Conservation (phyloP, 2,113 vertebrate genomes). For the Butorides virescens region DNA sequence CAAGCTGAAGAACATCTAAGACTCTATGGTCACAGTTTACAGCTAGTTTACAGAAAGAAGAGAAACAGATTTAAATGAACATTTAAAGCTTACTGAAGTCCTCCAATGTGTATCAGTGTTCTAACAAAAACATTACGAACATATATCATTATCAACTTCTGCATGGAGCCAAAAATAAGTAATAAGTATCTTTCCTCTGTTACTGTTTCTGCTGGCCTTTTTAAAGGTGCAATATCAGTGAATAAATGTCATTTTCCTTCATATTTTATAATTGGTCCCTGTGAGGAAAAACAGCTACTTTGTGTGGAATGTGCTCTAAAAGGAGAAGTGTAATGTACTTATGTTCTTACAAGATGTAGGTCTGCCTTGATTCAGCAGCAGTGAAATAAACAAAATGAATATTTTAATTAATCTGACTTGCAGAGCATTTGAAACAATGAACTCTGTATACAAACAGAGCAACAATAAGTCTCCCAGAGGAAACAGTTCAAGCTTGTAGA, state of each 20-base stretch:
- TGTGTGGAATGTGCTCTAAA: constrained; percentile 45
- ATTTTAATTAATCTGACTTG: constrained; percentile 70
- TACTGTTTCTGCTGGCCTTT: background rate
- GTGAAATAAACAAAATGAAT: constrained; percentile 66
- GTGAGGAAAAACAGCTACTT: constrained; percentile 60
- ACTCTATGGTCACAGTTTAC: background rate
- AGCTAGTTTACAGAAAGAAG: background rate
- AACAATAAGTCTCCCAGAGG: constrained; percentile 34
- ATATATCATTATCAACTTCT: background rate
- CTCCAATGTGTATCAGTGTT: background rate
- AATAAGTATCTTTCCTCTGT: background rate
- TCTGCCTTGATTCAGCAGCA: constrained; percentile 57
- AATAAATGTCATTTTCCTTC: background rate
- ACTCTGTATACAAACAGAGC: constrained; percentile 26
- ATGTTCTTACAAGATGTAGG: constrained; percentile 13
- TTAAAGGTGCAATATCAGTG: background rate
- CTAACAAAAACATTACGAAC: background rate
- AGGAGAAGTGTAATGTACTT: constrained; percentile 7
- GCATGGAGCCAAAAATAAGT: background rate
- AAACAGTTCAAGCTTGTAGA: background rate
- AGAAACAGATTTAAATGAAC: background rate
- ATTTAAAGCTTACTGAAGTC: background rate
- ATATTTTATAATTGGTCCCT: constrained; percentile 55
- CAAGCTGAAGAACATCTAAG: background rate
- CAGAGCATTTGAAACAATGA: constrained; percentile 68